Evolutionary conservation across 2,888 invertebrate species (phyloP).

Genomic region (Nymphalis polychloros): DNA sequence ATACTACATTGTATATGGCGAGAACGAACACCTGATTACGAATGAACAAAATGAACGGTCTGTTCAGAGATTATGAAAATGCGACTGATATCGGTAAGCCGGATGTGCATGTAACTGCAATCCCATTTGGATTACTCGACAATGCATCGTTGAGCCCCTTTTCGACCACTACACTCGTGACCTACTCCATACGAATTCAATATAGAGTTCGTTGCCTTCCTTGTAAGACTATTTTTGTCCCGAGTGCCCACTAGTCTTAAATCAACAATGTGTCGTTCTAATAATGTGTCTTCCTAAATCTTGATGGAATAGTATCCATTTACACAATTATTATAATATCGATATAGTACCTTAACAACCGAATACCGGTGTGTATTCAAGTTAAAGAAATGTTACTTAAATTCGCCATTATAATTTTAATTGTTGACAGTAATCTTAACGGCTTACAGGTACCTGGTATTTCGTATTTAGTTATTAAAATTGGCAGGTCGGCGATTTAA

Average conservation of each 20-base stretch:
- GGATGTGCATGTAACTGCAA: not conserved
- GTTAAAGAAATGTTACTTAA: too few relatives aligned
- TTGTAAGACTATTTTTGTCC: not conserved
- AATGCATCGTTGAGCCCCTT: not conserved
- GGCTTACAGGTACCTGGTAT: not conserved
- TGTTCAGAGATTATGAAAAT: not conserved
- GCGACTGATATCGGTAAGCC: not conserved
- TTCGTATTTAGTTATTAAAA: not conserved
- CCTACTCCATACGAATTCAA: not conserved
- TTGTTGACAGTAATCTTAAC: not conserved
- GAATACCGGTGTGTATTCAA: too few relatives aligned
- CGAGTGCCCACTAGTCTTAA: slow-evolving; percentile 3
- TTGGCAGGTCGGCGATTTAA: not conserved
- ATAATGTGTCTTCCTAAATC: slow-evolving; percentile 2
- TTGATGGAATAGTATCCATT: too few relatives aligned
- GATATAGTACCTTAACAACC: too few relatives aligned
- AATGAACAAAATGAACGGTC: not conserved
- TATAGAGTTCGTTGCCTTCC: slow-evolving; percentile 9
- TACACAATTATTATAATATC: too few relatives aligned
- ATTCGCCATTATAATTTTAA: not conserved
- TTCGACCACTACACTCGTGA: slow-evolving; percentile 4
- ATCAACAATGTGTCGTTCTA: not conserved
- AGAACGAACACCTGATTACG: not conserved
- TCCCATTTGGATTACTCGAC: not conserved
- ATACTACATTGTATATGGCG: not conserved